These are phyloP conservation scores for Eupelmus urozonus DNA, from an alignment of 2,888 invertebrate genomes.

Conservation along the genomic window DNA sequence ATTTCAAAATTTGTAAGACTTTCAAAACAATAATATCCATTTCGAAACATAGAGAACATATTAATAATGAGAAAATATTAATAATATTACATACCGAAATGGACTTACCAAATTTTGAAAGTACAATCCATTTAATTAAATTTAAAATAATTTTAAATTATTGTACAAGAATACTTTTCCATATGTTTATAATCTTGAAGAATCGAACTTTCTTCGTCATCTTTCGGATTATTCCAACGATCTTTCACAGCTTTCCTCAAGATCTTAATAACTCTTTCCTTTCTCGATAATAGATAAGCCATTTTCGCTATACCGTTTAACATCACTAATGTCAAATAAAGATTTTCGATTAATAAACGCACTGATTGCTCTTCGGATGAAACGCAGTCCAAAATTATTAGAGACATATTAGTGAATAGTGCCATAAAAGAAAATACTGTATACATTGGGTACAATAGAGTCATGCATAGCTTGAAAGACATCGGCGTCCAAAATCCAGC, in stretches of 20 bases:
- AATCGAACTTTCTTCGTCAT: conserved; percentile 19
- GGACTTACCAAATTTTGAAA: too few species aligned
- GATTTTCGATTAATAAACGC: conserved; percentile 23
- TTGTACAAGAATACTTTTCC: not conserved
- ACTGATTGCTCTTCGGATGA: not conserved
- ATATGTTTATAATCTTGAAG: not conserved
- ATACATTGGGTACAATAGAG: conserved; percentile 7
- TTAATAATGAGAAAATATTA: too few species aligned
- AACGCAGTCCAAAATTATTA: not conserved
- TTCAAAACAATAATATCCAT: too few species aligned
- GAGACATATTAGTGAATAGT: not conserved
- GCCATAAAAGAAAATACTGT: conserved; percentile 7
- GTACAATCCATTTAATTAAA: too few species aligned
- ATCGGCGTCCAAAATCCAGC: conserved; percentile 45
- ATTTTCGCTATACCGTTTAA: conserved; percentile 11
- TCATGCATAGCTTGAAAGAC: not conserved
- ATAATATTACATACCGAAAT: too few species aligned
- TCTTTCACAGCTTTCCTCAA: conserved; percentile 13
- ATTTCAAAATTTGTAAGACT: too few species aligned
- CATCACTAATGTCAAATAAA: conserved; percentile 25
- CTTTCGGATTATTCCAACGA: conserved; percentile 11
- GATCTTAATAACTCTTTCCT: conserved; percentile 20
- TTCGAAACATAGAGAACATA: too few species aligned
- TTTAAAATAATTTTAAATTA: not conserved
- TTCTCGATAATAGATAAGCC: conserved; percentile 1